Evolutionary conservation across 2,888 invertebrate species (phyloP), one percentile per base, ranked within the genome.

Genomic region (Bedellia somnulentella): DNA sequence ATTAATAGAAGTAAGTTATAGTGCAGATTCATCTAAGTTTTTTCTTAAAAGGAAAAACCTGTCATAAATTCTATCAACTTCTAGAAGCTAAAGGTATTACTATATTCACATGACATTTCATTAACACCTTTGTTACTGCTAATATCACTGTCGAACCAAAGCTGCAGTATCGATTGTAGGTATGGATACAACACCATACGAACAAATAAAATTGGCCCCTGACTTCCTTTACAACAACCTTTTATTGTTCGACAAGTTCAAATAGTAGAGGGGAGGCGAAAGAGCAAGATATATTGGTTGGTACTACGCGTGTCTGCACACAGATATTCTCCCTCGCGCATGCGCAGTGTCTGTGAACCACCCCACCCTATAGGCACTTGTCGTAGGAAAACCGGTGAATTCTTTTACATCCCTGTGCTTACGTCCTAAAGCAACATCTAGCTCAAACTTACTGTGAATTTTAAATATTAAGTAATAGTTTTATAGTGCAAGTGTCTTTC

Each of bases 91-190:
- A n/a, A n/a, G n/a, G n/a, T n/a, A n/a, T n/a, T n/a, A n/a, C n/a
- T n/a, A n/a, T n/a, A n/a, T n/a, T n/a, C n/a, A n/a, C n/a, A n/a
- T n/a, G n/a, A n/a, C n/a, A n/a, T n/a, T n/a, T n/a, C n/a, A n/a
- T n/a, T n/a, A n/a, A n/a, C n/a, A n/a, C n/a, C n/a, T n/a, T n/a
- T n/a, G n/a, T n/a, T n/a, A n/a, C n/a, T n/a, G n/a, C n/a, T n/a
- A n/a, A n/a, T n/a, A n/a, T n/a, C n/a, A n/a, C n/a, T n/a, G n/a
- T n/a, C n/a, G n/a, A n/a, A n/a, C n/a, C n/a, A n/a, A n/a, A n/a
- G n/a, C 63, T 61, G 64, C 62, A 59, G 67, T 75, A 75, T 75
- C 63, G 73, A 75, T 75, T 71, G 59, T 60, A 59, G 61, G 62
- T 49, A 51, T 52, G 49, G 60, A 61, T 56, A 61, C 52, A 50